Conservation (phyloP, 1,140 invertebrate species). For the Meloidogyne floridensis region DNA sequence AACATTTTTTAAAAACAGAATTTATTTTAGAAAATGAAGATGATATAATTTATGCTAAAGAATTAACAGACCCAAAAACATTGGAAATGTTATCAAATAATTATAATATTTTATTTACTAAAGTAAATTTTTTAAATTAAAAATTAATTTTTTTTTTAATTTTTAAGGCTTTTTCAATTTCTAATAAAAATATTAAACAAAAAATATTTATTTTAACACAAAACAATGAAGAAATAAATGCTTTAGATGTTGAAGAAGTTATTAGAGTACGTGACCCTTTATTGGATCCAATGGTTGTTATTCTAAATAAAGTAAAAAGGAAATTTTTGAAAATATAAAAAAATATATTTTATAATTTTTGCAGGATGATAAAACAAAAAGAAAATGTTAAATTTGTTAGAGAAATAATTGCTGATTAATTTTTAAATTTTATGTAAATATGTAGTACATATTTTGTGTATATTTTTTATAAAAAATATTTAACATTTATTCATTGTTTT, state of each 20-base stretch:
- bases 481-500: neutral
- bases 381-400: neutral
- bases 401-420: too few species aligned
- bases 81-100: constrained; percentile 38
- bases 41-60: constrained; percentile 32
- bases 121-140: constrained; percentile 20
- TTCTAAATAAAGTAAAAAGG: constrained; percentile 5
- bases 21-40: constrained; percentile 16
- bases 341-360: neutral
- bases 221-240: constrained; percentile 39
- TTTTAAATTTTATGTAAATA: too few species aligned
- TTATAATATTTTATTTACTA: constrained; percentile 34
- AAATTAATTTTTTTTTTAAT: neutral
- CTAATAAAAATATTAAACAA: constrained; percentile 29
- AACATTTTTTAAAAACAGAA: neutral
- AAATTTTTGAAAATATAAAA: too few species aligned
- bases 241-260: constrained; percentile 34
- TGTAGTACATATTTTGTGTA: too few species aligned
- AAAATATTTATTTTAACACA: constrained; percentile 41
- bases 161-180: constrained; percentile 31
- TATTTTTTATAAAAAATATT: too few species aligned
- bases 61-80: constrained; percentile 30
- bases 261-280: constrained; percentile 14
- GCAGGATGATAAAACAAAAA: neutral
- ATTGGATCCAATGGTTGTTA: constrained; percentile 31